A percentile compares a stretch with the other conserved stretches of the same genome.
Conservation (phyloP, 2,888 invertebrate species). For the Temnothorax unifasciatus region DNA sequence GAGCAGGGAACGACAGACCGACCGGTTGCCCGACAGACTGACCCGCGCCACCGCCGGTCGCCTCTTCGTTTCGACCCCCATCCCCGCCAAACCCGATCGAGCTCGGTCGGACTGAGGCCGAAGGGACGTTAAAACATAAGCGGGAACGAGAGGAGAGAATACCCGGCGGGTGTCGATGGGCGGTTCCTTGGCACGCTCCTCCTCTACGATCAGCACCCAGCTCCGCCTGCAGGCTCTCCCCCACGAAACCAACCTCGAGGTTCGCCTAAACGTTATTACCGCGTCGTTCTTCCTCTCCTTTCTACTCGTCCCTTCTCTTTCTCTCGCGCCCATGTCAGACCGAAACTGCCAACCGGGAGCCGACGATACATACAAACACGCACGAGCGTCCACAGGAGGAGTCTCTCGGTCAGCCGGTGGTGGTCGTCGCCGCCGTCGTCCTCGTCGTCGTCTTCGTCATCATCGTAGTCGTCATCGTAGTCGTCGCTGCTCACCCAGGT, state of each 20-base stretch:
- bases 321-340: slow-evolving; percentile 46
- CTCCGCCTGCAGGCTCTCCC: slow-evolving; percentile 67
- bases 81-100: slow-evolving; percentile 66
- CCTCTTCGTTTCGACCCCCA: slow-evolving; percentile 82
- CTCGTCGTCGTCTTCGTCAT: slow-evolving; percentile 12
- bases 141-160: slow-evolving; percentile 56
- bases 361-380: slow-evolving; percentile 61
- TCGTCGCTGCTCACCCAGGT: slow-evolving; percentile 48
- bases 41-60: slow-evolving; percentile 84
- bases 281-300: slow-evolving; percentile 57
- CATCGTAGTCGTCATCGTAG: slow-evolving; percentile 52
- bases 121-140: slow-evolving; percentile 50
- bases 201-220: slow-evolving; percentile 71
- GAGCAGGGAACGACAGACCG: slow-evolving; percentile 84
- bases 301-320: slow-evolving; percentile 24
- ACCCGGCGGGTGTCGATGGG: slow-evolving; percentile 57
- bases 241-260: slow-evolving; percentile 44
- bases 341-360: slow-evolving; percentile 69
- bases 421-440: slow-evolving; percentile 17
- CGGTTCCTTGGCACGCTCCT: slow-evolving; percentile 65
- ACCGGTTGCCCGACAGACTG: slow-evolving; percentile 86
- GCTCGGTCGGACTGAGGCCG: slow-evolving; percentile 12
- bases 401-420: slow-evolving; percentile 40
- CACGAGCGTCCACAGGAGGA: slow-evolving; percentile 27
- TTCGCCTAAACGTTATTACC: slow-evolving; percentile 68